phyloP scores from a whole-genome alignment of 2,888 invertebrate species.

The Acholoe squamosa region DNA sequence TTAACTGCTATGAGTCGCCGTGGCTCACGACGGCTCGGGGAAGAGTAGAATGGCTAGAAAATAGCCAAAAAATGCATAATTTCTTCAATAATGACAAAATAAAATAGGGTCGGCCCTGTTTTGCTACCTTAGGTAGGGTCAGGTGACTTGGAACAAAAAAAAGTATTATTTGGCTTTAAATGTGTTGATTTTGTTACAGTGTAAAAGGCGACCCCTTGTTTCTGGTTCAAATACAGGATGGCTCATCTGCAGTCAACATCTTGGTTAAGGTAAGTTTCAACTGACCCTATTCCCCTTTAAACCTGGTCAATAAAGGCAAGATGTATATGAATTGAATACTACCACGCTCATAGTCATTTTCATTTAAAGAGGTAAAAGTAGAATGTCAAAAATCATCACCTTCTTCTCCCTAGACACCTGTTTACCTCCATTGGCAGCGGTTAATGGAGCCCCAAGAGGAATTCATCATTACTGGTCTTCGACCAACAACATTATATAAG shows the following conservation, averaged over 20 bases:
- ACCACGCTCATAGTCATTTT: not conserved
- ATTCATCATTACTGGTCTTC: slow-evolving; percentile 3
- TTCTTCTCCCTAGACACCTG: not conserved
- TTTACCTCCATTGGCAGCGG: slow-evolving; percentile 8
- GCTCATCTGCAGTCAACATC: not conserved
- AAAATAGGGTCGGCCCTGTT: not conserved
- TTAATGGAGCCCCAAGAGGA: slow-evolving; percentile 20
- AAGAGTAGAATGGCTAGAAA: not conserved
- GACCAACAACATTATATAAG: slow-evolving; percentile 37
- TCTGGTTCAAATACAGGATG: not conserved
- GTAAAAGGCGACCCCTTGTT: slow-evolving; percentile 41
- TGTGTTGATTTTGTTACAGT: not conserved
- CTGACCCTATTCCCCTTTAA: not conserved
- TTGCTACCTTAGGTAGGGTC: not conserved
- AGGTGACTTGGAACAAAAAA: too few species aligned
- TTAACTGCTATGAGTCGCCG: not conserved
- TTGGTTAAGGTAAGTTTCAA: slow-evolving; percentile 42
- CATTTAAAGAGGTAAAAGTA: too few species aligned
- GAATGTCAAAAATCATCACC: too few species aligned
- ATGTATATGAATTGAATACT: not conserved
- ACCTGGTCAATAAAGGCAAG: too few species aligned
- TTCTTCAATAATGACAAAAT: not conserved
- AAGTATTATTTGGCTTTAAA: too few species aligned
- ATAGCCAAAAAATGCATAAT: not conserved
- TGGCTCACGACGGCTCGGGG: not conserved